Percentiles rank a stretch among this genome's conserved stretches.
These are phyloP conservation scores for Euphydryas editha DNA, from an alignment of 2,888 invertebrate genomes.

Conservation along the genomic window DNA sequence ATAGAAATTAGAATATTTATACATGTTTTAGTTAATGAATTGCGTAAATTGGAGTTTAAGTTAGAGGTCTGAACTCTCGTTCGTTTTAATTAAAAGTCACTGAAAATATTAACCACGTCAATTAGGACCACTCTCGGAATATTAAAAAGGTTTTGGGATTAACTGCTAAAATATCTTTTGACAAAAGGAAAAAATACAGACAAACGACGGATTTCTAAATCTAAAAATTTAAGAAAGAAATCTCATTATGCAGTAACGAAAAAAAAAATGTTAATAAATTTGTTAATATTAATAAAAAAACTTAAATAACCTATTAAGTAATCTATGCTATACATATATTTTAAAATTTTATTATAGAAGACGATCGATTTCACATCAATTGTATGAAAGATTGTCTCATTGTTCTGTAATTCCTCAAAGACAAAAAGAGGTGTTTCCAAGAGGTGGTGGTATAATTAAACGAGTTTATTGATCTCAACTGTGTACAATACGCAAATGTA, in stretches of 20 bases:
- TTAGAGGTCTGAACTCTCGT: constrained; percentile 18
- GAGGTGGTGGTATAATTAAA: background rate
- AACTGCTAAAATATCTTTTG: background rate
- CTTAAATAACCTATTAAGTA: too few species aligned
- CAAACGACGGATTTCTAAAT: background rate
- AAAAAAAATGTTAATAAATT: too few species aligned
- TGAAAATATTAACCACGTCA: constrained; percentile 23
- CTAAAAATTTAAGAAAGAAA: too few species aligned
- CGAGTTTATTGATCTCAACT: constrained; percentile 2
- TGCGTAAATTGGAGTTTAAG: background rate
- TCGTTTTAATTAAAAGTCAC: constrained; percentile 25
- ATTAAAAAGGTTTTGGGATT: constrained; percentile 8
- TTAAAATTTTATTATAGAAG: too few species aligned
- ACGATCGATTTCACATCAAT: too few species aligned
- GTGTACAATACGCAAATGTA: constrained; percentile 15
- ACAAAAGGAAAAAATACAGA: background rate
- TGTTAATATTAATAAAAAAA: too few species aligned
- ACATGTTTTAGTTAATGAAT: too few species aligned
- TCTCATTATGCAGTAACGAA: too few species aligned
- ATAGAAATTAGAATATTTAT: background rate
- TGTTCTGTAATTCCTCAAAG: background rate
- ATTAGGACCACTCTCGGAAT: constrained; percentile 18
- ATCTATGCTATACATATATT: too few species aligned
- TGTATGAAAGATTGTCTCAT: too few species aligned
- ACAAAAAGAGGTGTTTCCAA: background rate